Conservation (phyloP, 1,140 invertebrate genomes). For the Asbolus verrucosus region DNA sequence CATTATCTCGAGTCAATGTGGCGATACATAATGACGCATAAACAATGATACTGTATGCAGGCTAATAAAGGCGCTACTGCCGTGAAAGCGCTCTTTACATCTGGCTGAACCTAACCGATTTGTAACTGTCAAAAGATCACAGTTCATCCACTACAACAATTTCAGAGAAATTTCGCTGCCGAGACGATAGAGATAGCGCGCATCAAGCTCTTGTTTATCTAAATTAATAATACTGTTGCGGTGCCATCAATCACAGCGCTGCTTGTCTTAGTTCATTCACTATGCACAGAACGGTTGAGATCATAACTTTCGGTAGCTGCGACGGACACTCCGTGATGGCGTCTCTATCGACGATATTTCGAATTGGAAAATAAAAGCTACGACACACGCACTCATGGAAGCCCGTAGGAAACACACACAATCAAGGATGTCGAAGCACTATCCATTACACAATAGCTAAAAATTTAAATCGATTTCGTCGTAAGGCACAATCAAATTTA, state of each 20-base stretch:
- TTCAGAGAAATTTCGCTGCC: conserved; percentile 13
- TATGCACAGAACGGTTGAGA: conserved; percentile 34
- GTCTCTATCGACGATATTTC: conserved; percentile 7
- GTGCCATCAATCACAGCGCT: conserved; percentile 42
- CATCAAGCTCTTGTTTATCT: conserved; percentile 46
- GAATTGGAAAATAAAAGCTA: neutral
- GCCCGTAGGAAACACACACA: conserved; percentile 42
- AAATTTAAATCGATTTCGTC: conserved; percentile 39
- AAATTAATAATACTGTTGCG: conserved; percentile 47
- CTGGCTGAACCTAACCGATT: conserved; percentile 42
- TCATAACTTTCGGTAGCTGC: conserved; percentile 21
- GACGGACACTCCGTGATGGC: conserved; percentile 18
- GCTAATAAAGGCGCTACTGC: conserved; percentile 24
- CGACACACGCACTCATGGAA: conserved; percentile 36
- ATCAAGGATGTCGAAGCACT: conserved; percentile 38
- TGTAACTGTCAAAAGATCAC: conserved; percentile 45
- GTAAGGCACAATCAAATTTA: conserved; percentile 39
- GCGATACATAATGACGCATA: conserved; percentile 35
- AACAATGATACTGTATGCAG: conserved; percentile 38
- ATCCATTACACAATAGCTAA: conserved; percentile 1
- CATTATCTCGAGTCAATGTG: conserved; percentile 19
- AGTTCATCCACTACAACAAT: conserved; percentile 46
- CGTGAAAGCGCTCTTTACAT: conserved; percentile 40
- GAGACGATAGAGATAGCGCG: conserved; percentile 43
- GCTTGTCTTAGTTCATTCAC: conserved; percentile 8